Conservation (phyloP, 2,113 vertebrate species). For the Tetrax tetrax region DNA sequence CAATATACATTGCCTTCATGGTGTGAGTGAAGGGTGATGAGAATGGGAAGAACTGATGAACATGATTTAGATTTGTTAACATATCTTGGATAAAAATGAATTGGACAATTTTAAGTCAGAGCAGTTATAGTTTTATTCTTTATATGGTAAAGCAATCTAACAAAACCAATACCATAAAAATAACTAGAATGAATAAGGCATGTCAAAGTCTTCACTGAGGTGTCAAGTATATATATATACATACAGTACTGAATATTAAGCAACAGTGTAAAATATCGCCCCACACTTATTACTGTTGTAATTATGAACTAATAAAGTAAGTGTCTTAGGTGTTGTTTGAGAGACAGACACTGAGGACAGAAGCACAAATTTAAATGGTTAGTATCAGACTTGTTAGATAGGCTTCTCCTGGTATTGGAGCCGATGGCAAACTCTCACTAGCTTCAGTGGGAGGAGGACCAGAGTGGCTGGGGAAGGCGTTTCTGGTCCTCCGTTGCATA, state of each 20-base stretch:
- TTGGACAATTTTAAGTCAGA: not conserved
- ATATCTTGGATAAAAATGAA: not conserved
- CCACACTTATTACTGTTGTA: not conserved
- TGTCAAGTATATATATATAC: conserved; percentile 27
- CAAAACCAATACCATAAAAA: conserved; percentile 55
- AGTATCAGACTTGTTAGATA: not conserved
- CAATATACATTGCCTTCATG: conserved; percentile 20
- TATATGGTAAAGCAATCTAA: conserved; percentile 55
- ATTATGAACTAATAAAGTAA: not conserved
- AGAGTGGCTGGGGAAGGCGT: not conserved
- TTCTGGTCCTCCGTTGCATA: conserved; percentile 64
- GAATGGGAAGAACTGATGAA: not conserved
- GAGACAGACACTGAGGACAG: not conserved
- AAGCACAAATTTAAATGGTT: not conserved
- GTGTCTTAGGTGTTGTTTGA: not conserved
- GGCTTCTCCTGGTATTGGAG: not conserved
- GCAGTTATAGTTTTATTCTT: conserved; percentile 31
- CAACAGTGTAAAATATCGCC: conserved; percentile 22
- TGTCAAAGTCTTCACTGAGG: conserved; percentile 55
- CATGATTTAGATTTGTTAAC: not conserved
- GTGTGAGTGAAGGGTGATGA: conserved; percentile 18
- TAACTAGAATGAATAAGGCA: conserved; percentile 45
- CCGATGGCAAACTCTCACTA: not conserved
- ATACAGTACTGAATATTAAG: conserved; percentile 71
- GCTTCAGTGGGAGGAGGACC: conserved; percentile 33